Conservation (phyloP, 2,888 invertebrate genomes). For the Merodon equestris region DNA sequence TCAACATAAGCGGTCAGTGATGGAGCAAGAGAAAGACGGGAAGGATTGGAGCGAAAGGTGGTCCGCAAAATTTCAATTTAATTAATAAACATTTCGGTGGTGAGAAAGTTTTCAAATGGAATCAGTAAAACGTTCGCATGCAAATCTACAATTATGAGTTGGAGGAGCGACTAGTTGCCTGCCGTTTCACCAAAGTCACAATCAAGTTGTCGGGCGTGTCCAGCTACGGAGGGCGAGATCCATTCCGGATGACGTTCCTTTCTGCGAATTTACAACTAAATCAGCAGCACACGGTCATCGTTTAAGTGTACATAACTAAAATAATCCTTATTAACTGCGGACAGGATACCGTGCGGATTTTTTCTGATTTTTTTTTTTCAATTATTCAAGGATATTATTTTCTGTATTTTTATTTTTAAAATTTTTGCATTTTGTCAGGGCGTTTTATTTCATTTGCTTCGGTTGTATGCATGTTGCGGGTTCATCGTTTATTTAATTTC, state of each 20-base stretch:
- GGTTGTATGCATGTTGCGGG: too few species aligned
- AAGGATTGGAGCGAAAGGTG: not conserved
- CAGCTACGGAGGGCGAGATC: not conserved
- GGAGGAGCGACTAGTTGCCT: slow-evolving; percentile 9
- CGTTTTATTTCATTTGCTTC: too few species aligned
- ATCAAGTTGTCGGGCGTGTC: too few species aligned
- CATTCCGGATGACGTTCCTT: slow-evolving; percentile 20
- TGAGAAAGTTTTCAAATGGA: slow-evolving; percentile 18
- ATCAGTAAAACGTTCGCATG: slow-evolving; percentile 25
- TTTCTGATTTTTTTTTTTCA: too few species aligned
- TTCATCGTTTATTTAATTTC: too few species aligned
- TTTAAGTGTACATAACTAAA: not conserved
- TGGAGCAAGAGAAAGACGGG: too few species aligned
- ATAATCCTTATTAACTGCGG: slow-evolving; percentile 33
- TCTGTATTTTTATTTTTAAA: too few species aligned
- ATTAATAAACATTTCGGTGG: slow-evolving; percentile 50
- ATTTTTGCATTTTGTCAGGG: too few species aligned
- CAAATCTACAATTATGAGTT: slow-evolving; percentile 12
- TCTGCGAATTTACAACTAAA: not conserved
- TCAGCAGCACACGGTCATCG: not conserved
- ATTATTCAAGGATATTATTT: too few species aligned
- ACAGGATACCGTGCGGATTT: not conserved
- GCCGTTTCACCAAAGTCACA: too few species aligned
- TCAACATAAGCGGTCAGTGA: too few species aligned
- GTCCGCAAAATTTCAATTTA: slow-evolving; percentile 29